These are phyloP conservation scores for Schlechtendalia chinensis DNA, from an alignment of 1,140 invertebrate genomes.

Conservation along the genomic window DNA sequence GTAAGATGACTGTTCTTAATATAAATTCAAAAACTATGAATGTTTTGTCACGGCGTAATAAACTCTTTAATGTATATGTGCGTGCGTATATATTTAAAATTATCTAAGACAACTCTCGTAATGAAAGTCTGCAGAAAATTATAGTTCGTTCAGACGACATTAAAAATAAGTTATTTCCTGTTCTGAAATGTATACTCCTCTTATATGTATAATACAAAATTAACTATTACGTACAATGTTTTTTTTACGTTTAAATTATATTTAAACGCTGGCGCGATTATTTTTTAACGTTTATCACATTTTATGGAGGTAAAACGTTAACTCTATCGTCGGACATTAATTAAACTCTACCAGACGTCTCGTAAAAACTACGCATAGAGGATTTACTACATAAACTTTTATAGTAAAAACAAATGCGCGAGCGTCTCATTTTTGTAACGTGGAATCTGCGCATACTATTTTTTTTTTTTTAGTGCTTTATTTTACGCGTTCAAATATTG, in stretches of 20 bases:
- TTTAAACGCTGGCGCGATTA: not conserved
- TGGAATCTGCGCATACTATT: not conserved
- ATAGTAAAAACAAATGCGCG: conserved; percentile 6
- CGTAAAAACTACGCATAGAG: conserved; percentile 11
- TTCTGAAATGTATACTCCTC: too few species aligned
- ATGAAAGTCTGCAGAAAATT: not conserved
- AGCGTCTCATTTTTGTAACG: not conserved
- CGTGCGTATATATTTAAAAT: not conserved
- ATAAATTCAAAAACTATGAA: too few species aligned
- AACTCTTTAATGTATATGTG: not conserved
- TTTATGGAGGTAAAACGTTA: conserved; percentile 23
- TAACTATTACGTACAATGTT: not conserved
- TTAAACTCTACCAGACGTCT: conserved; percentile 21
- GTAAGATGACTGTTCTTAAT: too few species aligned
- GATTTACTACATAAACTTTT: conserved; percentile 19
- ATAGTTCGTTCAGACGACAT: not conserved
- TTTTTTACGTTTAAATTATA: not conserved
- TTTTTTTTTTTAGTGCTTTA: conserved; percentile 3
- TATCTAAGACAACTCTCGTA: not conserved
- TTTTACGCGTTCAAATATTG: not conserved
- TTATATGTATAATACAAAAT: not conserved
- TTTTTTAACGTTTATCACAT: conserved; percentile 27
- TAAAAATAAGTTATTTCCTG: conserved; percentile 9
- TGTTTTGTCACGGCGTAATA: too few species aligned
- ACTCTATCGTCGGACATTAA: conserved; percentile 2